These are phyloP conservation scores for Macheiramphus alcinus DNA, from an alignment of 2,113 vertebrate species.

Conservation along the genomic window DNA sequence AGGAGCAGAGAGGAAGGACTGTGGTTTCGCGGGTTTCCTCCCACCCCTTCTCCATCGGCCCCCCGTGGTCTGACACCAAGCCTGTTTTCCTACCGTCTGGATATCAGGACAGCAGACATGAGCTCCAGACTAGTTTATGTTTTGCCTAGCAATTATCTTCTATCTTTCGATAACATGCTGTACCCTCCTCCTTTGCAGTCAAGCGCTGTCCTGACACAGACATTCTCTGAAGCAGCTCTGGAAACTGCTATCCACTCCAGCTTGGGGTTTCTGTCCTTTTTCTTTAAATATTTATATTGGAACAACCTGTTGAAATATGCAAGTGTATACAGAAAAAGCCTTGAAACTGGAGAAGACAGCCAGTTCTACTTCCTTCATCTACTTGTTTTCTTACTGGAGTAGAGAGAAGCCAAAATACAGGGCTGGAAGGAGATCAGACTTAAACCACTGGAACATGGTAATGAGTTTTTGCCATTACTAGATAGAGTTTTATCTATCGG, in stretches of 20 bases:
- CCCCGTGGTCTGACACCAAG: neutral
- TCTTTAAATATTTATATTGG: constrained; percentile 57
- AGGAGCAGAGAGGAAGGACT: neutral
- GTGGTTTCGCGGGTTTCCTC: neutral
- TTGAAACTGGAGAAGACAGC: neutral
- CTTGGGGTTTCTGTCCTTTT: neutral
- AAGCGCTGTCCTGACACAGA: neutral
- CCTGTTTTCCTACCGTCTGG: neutral
- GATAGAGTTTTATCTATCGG: neutral
- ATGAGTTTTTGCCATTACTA: neutral
- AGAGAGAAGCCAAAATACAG: neutral
- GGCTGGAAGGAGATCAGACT: neutral
- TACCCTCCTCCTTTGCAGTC: neutral
- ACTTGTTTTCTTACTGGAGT: neutral
- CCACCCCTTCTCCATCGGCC: neutral
- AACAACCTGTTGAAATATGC: neutral
- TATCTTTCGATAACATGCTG: neutral
- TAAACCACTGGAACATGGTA: neutral
- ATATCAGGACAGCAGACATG: neutral
- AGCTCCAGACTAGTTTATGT: neutral
- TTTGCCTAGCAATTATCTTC: constrained; percentile 36
- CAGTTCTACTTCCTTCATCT: neutral
- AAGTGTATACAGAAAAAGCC: neutral
- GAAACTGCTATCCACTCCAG: neutral
- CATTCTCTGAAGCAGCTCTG: neutral